A percentile compares a stretch with the other conserved stretches of the same genome.
These are phyloP conservation scores for Thymallus thymallus DNA, from an alignment of 2,113 vertebrate species.

Conservation along the genomic window DNA sequence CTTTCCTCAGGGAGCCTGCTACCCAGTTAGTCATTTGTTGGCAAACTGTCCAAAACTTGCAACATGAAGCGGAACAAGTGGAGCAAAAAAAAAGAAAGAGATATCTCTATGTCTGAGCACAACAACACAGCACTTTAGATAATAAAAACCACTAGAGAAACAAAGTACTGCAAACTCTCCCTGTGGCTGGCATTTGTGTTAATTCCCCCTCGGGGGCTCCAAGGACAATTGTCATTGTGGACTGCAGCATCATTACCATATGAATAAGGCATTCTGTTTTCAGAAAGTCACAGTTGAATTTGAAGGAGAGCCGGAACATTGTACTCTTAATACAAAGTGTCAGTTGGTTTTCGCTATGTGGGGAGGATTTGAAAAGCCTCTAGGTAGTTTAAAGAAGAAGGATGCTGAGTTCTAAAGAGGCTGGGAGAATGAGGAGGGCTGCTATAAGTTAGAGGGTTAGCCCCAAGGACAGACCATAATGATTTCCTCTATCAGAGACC, in stretches of 20 bases:
- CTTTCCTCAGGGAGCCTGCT: conserved; percentile 14
- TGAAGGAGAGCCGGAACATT: not conserved
- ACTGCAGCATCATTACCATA: conserved; percentile 17
- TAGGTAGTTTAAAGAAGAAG: conserved; percentile 16
- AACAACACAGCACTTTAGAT: conserved; percentile 11
- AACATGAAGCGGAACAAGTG: conserved; percentile 16
- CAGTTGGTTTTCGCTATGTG: conserved; percentile 1
- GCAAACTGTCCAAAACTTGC: conserved; percentile 26
- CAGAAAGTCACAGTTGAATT: not conserved
- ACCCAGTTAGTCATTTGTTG: conserved; percentile 53
- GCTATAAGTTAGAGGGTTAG: conserved; percentile 25
- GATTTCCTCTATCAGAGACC: conserved; percentile 1
- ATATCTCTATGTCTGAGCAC: conserved; percentile 5
- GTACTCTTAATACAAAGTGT: conserved; percentile 2
- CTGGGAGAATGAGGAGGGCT: conserved; percentile 2
- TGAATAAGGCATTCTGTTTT: not conserved
- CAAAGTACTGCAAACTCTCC: not conserved
- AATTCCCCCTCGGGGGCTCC: not conserved
- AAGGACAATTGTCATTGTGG: not conserved
- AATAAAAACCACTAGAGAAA: conserved; percentile 16
- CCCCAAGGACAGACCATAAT: conserved; percentile 30
- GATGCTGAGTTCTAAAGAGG: conserved; percentile 11
- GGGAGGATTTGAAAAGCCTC: conserved; percentile 1
- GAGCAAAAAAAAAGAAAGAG: conserved; percentile 26
- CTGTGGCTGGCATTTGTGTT: not conserved